phyloP scores from a whole-genome alignment of 2,113 vertebrate genomes.

The Menura novaehollandiae region DNA sequence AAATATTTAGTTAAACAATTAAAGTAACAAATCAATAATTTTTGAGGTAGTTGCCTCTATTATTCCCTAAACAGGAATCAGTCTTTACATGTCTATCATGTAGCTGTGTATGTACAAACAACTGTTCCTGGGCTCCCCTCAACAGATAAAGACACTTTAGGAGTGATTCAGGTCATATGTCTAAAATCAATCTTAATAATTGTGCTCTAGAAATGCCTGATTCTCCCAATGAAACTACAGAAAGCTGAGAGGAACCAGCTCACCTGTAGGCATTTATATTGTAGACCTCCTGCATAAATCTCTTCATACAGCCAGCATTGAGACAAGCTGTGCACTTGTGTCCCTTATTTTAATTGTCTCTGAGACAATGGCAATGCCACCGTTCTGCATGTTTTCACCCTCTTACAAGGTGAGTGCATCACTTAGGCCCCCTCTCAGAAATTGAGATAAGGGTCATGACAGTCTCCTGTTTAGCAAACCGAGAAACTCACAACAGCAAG shows the following conservation, averaged over 20 bases:
- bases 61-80: neutral
- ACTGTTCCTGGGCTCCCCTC: neutral
- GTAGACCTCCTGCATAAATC: neutral
- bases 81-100: neutral
- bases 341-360: neutral
- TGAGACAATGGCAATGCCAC: neutral
- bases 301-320: neutral
- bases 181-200: neutral
- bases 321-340: neutral
- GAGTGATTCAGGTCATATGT: neutral
- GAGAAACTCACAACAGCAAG: neutral
- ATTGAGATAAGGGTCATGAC: neutral
- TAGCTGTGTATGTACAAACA: accelerated
- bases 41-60: neutral
- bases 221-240: neutral
- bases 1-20: neutral
- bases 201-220: neutral
- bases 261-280: neutral
- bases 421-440: neutral
- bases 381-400: accelerated
- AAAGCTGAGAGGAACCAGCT: neutral
- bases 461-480: neutral
- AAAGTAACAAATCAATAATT: neutral
- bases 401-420: accelerated
- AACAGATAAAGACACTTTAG: neutral